Evolutionary conservation across 2,888 invertebrate species (phyloP).

Genomic region (Uropetala carovei): DNA sequence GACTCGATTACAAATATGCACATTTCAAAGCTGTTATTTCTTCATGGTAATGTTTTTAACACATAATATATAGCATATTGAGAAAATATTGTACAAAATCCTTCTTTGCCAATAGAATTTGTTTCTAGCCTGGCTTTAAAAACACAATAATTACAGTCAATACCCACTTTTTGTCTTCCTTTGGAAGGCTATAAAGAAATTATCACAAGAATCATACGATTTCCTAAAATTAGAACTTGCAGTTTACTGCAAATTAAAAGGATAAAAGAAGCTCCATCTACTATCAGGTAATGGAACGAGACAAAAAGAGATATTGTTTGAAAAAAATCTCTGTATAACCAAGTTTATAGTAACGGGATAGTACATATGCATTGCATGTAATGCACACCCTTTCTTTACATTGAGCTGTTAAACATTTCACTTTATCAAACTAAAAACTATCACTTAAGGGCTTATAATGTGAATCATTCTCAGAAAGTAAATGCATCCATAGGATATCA

Average conservation of each 20-base stretch:
- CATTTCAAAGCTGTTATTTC: conserved; percentile 23
- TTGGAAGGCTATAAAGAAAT: conserved; percentile 45
- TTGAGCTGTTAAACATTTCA: conserved; percentile 34
- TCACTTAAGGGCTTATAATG: conserved; percentile 34
- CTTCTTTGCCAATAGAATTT: background rate
- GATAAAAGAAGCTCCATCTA: conserved; percentile 32
- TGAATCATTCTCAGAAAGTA: conserved; percentile 59
- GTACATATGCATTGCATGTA: conserved; percentile 33
- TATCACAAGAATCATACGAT: conserved; percentile 39
- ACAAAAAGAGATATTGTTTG: conserved; percentile 40
- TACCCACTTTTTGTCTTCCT: conserved; percentile 26
- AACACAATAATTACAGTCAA: conserved; percentile 50
- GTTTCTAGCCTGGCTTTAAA: background rate
- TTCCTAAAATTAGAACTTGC: conserved; percentile 37
- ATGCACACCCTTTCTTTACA: conserved; percentile 20
- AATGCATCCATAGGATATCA: conserved; percentile 52
- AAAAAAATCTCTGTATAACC: conserved; percentile 43
- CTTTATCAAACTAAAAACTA: conserved; percentile 52
- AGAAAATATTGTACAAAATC: conserved; percentile 39
- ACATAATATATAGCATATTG: conserved; percentile 1
- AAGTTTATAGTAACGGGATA: conserved; percentile 44
- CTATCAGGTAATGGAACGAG: conserved; percentile 23
- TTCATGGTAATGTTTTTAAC: conserved; percentile 15
- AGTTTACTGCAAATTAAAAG: background rate
- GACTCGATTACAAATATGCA: conserved; percentile 8